A percentile compares a stretch with the other conserved stretches of the same genome.
Conservation (phyloP, 1,140 invertebrate species). For the Plodia interpunctella region DNA sequence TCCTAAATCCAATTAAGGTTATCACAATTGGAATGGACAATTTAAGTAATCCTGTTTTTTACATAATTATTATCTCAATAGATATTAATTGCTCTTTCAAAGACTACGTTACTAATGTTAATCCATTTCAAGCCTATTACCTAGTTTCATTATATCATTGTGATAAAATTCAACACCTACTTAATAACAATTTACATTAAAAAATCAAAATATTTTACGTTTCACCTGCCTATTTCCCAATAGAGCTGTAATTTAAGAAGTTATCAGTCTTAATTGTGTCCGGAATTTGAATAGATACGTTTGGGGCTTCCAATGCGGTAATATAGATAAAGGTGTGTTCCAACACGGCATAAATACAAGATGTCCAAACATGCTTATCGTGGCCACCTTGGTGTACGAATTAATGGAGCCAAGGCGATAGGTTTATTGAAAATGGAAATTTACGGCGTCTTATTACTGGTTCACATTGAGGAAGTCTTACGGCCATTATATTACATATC, state of each 20-base stretch:
- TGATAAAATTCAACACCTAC: too few relatives aligned
- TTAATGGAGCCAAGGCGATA: constrained; percentile 51
- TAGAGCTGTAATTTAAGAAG: background rate
- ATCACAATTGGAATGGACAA: too few relatives aligned
- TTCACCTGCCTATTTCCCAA: background rate
- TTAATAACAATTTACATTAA: background rate
- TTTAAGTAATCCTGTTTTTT: too few relatives aligned
- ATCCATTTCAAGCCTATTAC: too few relatives aligned
- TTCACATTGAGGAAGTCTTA: background rate
- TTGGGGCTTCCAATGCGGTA: constrained; percentile 66
- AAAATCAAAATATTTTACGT: background rate
- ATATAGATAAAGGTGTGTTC: constrained; percentile 69
- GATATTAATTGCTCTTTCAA: too few relatives aligned
- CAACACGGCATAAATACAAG: constrained; percentile 66
- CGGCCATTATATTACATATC: too few relatives aligned
- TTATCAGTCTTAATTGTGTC: constrained; percentile 50
- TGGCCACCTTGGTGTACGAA: constrained; percentile 65
- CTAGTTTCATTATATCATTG: too few relatives aligned
- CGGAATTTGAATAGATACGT: constrained; percentile 58
- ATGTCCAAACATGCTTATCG: constrained; percentile 65
- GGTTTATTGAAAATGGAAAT: constrained; percentile 24
- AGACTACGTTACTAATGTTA: too few relatives aligned
- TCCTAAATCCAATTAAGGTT: too few relatives aligned
- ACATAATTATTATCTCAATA: too few relatives aligned
- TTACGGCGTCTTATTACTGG: constrained; percentile 14